phyloP scores from a whole-genome alignment of 2,888 invertebrate species.

The Lithophane semibrunnea region DNA sequence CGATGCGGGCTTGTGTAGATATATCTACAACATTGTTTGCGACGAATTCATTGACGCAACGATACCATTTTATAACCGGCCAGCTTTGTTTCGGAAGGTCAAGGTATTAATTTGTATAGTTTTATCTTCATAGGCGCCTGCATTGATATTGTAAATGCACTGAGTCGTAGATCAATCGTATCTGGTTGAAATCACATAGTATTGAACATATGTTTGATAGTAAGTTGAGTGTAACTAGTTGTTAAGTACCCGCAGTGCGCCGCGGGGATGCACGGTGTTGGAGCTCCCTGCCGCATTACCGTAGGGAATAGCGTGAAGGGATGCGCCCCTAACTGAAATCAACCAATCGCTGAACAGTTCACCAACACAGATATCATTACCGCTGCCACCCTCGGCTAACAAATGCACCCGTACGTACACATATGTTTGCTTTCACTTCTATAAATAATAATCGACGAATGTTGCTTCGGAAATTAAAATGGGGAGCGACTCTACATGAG shows the following conservation, averaged over 20 bases:
- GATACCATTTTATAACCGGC: constrained; percentile 61
- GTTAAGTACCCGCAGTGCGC: constrained; percentile 83
- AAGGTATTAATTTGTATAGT: constrained; percentile 67
- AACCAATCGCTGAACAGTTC: constrained; percentile 81
- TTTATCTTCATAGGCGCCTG: constrained; percentile 53
- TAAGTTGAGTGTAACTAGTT: constrained; percentile 75
- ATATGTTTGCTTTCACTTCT: constrained; percentile 87
- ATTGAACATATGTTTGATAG: constrained; percentile 74
- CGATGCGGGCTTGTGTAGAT: constrained; percentile 82
- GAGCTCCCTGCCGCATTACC: constrained; percentile 65
- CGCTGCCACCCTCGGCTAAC: constrained; percentile 78
- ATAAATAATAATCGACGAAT: constrained; percentile 87
- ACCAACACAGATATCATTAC: constrained; percentile 79
- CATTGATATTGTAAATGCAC: constrained; percentile 36
- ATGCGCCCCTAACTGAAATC: constrained; percentile 78
- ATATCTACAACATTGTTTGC: constrained; percentile 68
- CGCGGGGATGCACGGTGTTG: constrained; percentile 71
- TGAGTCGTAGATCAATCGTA: constrained; percentile 36
- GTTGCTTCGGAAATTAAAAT: constrained; percentile 79
- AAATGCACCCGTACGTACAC: constrained; percentile 84
- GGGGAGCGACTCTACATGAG: constrained; percentile 72
- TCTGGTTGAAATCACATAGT: constrained; percentile 53
- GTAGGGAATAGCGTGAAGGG: constrained; percentile 76
- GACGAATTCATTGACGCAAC: constrained; percentile 69
- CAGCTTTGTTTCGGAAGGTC: constrained; percentile 69